Evolutionary conservation across 2,797 vertebrate species (phyloP), one percentile per base, ranked within the genome.

Genomic region (Chelmon rostratus): DNA sequence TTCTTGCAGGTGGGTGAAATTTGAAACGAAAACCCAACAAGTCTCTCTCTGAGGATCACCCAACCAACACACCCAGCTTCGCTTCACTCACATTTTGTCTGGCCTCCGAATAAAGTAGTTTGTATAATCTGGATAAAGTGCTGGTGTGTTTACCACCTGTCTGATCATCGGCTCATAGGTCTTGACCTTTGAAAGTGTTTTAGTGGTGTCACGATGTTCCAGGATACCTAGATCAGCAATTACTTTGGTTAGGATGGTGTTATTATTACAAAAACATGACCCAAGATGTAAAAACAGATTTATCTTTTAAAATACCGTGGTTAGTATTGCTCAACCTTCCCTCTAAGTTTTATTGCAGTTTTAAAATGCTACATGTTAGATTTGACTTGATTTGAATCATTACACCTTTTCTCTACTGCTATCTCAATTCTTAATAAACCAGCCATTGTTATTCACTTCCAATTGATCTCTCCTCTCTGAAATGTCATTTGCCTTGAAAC

Each of bases 401-500:
- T 31, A 62, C 56, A 57, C 5, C 7, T 0, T 54, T 63, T 46
- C 31, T 18, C 16, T 25, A 28, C 15, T 64, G 38, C 49, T 12
- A 19, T 21, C 12, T 49, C 1, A 37, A 5, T 18, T 64, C 11
- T 66, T 16, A 40, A 38, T 44, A 15, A 79, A 23, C n/a, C 23
- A 6, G 18, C 11, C 11, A 25, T 31, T 63, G 19, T n/a, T 62
- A 44, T 52, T 58, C 10, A 4, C 25, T 23, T 68, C 1, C n/a
- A 73, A 8, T 44, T 59, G 31, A 47, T 69, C 44, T 21, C 15
- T 47, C 13, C 16, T 18, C 5, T 28, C n/a, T 78, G n/a, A 74
- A 68, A 78, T 52, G 16, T 8, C 0, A 37, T 73, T 72, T 57
- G 18, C 72, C 52, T 73, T 56, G 44, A 74, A 77, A 62, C 54